Conservation (phyloP, 2,113 vertebrate genomes). For the Lepus americanus region DNA sequence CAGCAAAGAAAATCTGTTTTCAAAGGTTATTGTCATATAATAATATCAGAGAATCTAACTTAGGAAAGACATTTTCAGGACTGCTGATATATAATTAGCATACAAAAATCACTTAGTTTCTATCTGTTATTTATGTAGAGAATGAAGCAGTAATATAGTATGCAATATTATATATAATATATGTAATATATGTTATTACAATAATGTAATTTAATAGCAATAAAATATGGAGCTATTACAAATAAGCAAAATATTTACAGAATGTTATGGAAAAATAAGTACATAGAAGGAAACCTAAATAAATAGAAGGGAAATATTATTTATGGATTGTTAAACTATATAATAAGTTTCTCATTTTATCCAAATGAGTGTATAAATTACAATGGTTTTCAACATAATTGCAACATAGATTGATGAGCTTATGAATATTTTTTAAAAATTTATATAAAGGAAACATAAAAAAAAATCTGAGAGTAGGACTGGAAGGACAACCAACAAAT, state of each 20-base stretch:
- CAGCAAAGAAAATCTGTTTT: neutral
- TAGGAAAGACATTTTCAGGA: neutral
- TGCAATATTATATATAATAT: neutral
- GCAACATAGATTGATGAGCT: neutral
- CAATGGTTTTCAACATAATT: neutral
- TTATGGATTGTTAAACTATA: neutral
- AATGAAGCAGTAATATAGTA: constrained; percentile 3
- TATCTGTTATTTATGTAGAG: neutral
- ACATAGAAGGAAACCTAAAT: neutral
- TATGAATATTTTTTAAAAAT: neutral
- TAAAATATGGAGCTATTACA: neutral
- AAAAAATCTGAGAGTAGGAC: neutral
- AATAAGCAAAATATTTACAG: neutral
- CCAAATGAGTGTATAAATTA: constrained; percentile 7
- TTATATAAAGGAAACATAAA: neutral
- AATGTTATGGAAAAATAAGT: neutral
- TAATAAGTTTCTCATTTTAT: constrained; percentile 27
- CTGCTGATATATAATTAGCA: neutral
- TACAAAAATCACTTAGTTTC: neutral
- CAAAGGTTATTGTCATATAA: neutral
- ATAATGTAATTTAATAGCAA: neutral
- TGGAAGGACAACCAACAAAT: neutral
- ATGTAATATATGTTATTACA: no score
- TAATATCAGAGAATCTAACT: constrained; percentile 12
- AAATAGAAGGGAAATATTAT: neutral